Conservation (phyloP, 2,797 vertebrate genomes). For the Tapirus indicus region DNA sequence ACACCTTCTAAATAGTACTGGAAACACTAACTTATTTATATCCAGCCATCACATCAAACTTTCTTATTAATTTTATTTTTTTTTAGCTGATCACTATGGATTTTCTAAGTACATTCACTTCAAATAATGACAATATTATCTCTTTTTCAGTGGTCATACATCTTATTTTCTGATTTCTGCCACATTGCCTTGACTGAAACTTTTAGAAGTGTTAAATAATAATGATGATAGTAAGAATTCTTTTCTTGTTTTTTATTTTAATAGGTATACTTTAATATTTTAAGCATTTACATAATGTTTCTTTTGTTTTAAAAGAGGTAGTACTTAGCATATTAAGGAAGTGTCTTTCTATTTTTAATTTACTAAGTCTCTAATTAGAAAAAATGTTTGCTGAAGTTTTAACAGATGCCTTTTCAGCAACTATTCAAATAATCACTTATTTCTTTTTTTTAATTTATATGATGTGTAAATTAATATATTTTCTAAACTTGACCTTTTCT, state of each 20-base stretch:
- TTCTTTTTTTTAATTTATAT: not conserved
- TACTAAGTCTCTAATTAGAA: not conserved
- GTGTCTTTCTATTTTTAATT: not conserved
- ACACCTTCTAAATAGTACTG: not conserved
- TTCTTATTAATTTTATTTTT: not conserved
- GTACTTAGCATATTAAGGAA: not conserved
- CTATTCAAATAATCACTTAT: not conserved
- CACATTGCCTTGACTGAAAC: not conserved
- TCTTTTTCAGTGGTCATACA: not conserved
- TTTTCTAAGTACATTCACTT: not conserved
- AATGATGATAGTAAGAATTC: not conserved
- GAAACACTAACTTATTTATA: conserved; percentile 9
- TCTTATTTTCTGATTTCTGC: not conserved
- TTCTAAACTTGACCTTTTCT: conserved; percentile 15
- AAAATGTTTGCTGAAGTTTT: not conserved
- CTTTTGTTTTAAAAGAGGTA: not conserved
- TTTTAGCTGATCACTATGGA: conserved; percentile 20
- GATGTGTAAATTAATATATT: conserved; percentile 23
- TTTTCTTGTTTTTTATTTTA: not conserved
- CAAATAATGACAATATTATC: not conserved
- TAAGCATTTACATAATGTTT: not conserved
- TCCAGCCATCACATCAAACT: not conserved
- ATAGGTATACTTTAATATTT: not conserved
- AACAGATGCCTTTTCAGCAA: not conserved
- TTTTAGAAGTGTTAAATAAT: conserved; percentile 7